phyloP scores from a whole-genome alignment of 2,888 invertebrate species.

The Brachylomia viminalis region DNA sequence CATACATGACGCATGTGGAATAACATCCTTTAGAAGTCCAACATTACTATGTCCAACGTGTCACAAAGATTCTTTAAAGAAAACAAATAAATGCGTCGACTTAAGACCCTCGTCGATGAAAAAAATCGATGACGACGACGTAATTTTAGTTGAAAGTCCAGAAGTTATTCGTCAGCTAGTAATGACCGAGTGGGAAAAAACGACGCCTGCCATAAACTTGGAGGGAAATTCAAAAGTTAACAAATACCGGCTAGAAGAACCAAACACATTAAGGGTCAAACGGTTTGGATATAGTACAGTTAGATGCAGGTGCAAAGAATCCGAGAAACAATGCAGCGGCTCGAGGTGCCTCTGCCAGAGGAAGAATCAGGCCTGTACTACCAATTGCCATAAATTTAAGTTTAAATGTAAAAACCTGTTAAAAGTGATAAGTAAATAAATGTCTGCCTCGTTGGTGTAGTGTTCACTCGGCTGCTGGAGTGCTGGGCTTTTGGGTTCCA shows the following conservation, averaged over 20 bases:
- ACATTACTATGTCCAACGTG: constrained; percentile 19
- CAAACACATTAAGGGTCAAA: constrained; percentile 1
- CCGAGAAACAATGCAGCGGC: neutral
- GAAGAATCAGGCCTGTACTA: constrained; percentile 6
- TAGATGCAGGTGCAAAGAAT: constrained; percentile 16
- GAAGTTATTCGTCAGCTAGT: neutral
- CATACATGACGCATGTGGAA: constrained; percentile 29
- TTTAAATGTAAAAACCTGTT: constrained; percentile 11
- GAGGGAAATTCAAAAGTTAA: neutral
- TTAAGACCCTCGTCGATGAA: neutral
- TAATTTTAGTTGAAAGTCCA: neutral
- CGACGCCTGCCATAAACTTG: neutral
- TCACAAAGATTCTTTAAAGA: neutral
- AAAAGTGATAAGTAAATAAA: constrained; percentile 4
- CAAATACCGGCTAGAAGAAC: neutral
- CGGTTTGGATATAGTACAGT: neutral
- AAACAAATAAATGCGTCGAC: neutral
- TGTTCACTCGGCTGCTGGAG: neutral
- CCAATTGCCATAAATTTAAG: constrained; percentile 16
- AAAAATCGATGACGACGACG: neutral
- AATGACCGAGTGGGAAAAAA: neutral
- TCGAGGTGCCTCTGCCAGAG: constrained; percentile 10
- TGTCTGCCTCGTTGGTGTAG: neutral
- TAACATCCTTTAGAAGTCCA: neutral
- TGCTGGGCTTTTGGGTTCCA: neutral